Base-by-base conservation (phyloP, 2,113 vertebrate genomes). In the Notothenia rossii region DNA sequence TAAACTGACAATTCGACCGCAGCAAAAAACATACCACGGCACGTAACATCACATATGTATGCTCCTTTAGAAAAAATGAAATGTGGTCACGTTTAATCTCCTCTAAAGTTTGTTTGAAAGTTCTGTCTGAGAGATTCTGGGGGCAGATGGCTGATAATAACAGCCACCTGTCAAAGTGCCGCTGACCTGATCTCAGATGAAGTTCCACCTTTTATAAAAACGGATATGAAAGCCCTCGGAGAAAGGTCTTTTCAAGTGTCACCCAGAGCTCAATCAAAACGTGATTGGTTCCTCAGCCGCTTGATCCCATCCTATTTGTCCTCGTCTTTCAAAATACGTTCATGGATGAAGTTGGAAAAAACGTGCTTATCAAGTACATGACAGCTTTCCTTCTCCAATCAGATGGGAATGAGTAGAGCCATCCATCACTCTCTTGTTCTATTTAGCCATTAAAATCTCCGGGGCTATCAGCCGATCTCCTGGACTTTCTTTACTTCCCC, bases 311-410 rank as follows among this genome's bases (percentile, higher is more conserved):
- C 43, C 40, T 62, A n/a, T 82, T 76, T 75, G 50, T 82, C 65
- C 40, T 81, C 36, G n/a, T 83, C 67, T 83, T 77, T 85, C 29
- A 72, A 83, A 71, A 79, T 69, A 25, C 58, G 83, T 72, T 43
- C 72, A 67, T 87, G 70, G 78, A 85, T 85, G 65, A 66, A 81
- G 55, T 82, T 76, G 22, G 10, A 75, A 67, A 82, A 66, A 83
- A 58, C 0, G 76, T 58, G 69, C 12, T 64, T n/a, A 15, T 66
- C 10, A 0, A 56, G 10, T 68, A 29, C 69, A 74, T 68, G 73
- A 61, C 72, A 78, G 22, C 45, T 40, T 59, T 84, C 72, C 48
- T 15, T 79, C 40, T 59, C 11, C 33, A 66, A 40, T 62, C 48
- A 77, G 82, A 83, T 58, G 43, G 67, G 43, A 80, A 45, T n/a